Base-by-base conservation (phyloP, 2,113 vertebrate genomes). In the Catharus minimus region DNA sequence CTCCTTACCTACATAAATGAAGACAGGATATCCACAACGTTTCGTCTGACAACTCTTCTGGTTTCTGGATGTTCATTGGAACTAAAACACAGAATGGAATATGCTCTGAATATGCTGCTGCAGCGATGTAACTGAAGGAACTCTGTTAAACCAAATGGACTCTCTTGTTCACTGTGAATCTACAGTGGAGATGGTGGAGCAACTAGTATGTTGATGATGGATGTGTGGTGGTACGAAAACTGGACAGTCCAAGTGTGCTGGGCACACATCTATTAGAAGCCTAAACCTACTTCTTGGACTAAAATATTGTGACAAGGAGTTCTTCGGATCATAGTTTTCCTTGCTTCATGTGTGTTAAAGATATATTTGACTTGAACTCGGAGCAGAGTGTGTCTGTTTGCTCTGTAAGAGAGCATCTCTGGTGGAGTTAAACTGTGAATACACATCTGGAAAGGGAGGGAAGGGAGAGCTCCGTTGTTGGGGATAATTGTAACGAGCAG, bases 1-100 rank as follows among this genome's bases (percentile, higher is more conserved):
- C 97, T 99, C 85, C 98, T 99, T 87, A 99, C 99, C 0, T 99
- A 99, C 96, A 99, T 99, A 96, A 99, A 99, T 14, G 99, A 99
- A 94, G 99, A 99, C 21, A 98, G 99, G 18, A 95, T 99, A 82
- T 99, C 99, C 27, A 98, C 99, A 79, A 99, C 98, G 15, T 98
- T 99, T 95, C 97, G 94, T 44, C 97, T 99, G 88, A 98, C 98
- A 60, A 97, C 98, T 30, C 97, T 99, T 94, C 94, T 99, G 81
- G 97, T 98, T 82, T 97, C 98, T 7, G 99, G 99, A 83, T 99
- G 99, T 92, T 98, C 98, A 0, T 47, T 95, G 49, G 99, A 99
- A 93, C 96, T 99, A 90, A 98, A 98, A 56, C 97, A 98, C 36
- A 98, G 99, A 83, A 98, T 99, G 98, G 98, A 99, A 83, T 99